A percentile compares a stretch with the other conserved stretches of the same genome.
These are phyloP conservation scores for Cassiopea andromeda DNA, from an alignment of 30 jellyfish, hydroid and myxozoan species.

Conservation along the genomic window DNA sequence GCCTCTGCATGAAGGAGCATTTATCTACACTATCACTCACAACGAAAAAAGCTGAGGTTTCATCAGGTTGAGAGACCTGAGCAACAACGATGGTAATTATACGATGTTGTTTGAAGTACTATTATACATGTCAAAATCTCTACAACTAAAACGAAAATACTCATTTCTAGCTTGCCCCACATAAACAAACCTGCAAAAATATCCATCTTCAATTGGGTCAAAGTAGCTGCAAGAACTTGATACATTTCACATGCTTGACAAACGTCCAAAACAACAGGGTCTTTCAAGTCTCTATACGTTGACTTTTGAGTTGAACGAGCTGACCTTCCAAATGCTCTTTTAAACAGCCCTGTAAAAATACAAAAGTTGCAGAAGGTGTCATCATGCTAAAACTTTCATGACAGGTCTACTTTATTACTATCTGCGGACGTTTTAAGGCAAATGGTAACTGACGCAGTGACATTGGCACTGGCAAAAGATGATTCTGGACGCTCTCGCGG, in stretches of 20 bases:
- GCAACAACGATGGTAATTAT: no score
- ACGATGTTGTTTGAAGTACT: no score
- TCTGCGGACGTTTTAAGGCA: not conserved
- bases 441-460: no score
- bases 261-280: conserved; percentile 87
- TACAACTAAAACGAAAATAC: no score
- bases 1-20: no score
- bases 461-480: no score
- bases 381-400: not conserved
- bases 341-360: conserved; percentile 66
- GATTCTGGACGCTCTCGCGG: no score
- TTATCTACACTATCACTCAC: no score
- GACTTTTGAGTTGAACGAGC: conserved; percentile 42
- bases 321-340: conserved; percentile 87
- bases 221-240: conserved; percentile 67
- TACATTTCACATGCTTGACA: conserved; percentile 90
- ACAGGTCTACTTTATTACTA: not conserved
- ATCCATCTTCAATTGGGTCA: conserved; percentile 86
- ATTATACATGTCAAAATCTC: no score
- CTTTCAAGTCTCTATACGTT: conserved; percentile 72
- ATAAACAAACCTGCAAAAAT: conserved; percentile 86
- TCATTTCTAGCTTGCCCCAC: not conserved
- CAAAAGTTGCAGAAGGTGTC: not conserved
- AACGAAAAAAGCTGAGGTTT: no score
- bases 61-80: no score